Evolutionary conservation across 2,113 vertebrate genomes (phyloP).

Genomic region (Toxostoma redivivum): DNA sequence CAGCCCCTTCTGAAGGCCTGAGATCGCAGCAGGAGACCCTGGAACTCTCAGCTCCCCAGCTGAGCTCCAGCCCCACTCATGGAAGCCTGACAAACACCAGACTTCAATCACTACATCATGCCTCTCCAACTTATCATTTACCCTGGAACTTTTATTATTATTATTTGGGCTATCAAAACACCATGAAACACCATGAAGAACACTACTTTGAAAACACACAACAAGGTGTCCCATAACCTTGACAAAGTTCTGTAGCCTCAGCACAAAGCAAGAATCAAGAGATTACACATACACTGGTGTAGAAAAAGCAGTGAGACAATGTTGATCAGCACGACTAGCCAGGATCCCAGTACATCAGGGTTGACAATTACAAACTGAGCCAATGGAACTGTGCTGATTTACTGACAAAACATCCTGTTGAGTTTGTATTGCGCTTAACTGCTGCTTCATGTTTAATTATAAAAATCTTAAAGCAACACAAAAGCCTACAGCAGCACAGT

Average conservation of each 20-base stretch:
- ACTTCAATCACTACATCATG: background rate
- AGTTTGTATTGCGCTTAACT: background rate
- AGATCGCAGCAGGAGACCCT: rapidly evolving
- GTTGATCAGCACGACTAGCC: background rate
- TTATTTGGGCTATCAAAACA: background rate
- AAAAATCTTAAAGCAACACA: constrained; percentile 14
- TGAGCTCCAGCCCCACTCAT: background rate
- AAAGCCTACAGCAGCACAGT: background rate
- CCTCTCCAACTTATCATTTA: background rate
- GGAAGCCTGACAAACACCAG: background rate
- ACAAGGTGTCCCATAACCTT: background rate
- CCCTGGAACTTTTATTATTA: background rate
- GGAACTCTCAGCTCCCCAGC: background rate
- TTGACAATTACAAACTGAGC: background rate
- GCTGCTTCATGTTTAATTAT: constrained; percentile 24
- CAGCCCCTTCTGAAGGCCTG: background rate
- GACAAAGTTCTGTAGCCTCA: background rate
- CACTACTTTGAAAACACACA: background rate
- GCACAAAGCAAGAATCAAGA: background rate
- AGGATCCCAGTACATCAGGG: background rate
- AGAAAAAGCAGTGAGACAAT: background rate
- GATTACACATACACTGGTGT: background rate
- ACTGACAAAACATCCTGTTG: background rate
- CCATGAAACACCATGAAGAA: background rate
- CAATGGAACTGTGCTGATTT: background rate